These are phyloP conservation scores for Xyrauchen texanus DNA, from an alignment of 2,113 vertebrate species.

Conservation along the genomic window DNA sequence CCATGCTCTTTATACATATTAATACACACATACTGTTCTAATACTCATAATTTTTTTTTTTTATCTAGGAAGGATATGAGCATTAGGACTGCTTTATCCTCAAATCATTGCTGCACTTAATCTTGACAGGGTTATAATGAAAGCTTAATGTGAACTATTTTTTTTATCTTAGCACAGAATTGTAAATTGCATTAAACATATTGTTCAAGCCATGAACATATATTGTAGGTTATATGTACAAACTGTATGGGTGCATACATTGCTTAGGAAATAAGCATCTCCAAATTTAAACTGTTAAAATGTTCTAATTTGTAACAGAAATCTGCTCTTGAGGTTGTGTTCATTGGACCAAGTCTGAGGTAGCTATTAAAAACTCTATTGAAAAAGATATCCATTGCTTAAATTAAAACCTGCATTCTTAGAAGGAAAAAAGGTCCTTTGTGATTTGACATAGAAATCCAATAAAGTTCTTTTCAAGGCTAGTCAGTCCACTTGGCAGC, in stretches of 20 bases:
- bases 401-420: no score
- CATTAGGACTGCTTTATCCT: slow-evolving; percentile 6
- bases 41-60: slow-evolving; percentile 1
- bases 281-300: neutral
- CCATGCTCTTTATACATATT: slow-evolving; percentile 31
- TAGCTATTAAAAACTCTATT: no score
- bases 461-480: no score
- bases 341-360: no score
- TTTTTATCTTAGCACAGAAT: neutral
- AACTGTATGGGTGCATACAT: neutral
- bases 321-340: neutral
- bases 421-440: no score
- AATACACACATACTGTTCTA: slow-evolving; percentile 10
- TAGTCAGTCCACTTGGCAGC: no score
- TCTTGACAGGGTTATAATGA: neutral
- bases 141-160: neutral
- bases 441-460: no score
- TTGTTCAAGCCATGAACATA: neutral
- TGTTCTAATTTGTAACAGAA: no score
- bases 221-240: neutral
- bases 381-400: no score
- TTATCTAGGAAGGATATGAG: neutral
- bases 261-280: neutral
- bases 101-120: neutral
- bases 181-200: neutral